Evolutionary conservation across 2,888 invertebrate species (phyloP), one percentile per base, ranked within the genome.

Genomic region (Fragum whitleyi): DNA sequence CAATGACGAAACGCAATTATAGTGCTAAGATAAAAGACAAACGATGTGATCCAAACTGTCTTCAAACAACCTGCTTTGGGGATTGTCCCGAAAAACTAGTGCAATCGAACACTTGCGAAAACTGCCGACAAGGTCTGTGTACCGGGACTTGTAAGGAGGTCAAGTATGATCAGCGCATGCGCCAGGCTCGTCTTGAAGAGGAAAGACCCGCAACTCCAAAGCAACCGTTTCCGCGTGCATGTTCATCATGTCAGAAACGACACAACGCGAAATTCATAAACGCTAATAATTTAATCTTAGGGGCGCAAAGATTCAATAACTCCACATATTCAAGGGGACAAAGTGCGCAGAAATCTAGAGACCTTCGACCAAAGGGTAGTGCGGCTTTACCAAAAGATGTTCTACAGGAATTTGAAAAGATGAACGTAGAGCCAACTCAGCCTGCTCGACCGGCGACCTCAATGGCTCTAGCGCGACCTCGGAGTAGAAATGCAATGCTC

Each of bases 1-100:
- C 79, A 51, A 59, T 67, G n/a, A 73, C 78, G 0, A 82, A 75
- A 53, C 80, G 80, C 32, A 77, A 74, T 47, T 69, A 23, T 36
- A 88, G 85, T 77, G 84, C 88, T 28, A 72, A 81, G 26, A 74
- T 82, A n/a, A 87, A 87, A 71, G 90, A 90, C 76, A 89, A 83
- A 71, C 83, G 89, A 3, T 92, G 92, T 74, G 90, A 91, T 57
- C 65, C 83, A 14, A 80, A 86, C 32, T 92, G 92, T 72, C 81
- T 92, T 29, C 92, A 92, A 79, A 81, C 88, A 3, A 90, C 91
- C 0, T 92, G 92, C 75, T 88, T 89, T 28, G 92, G 92, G 0
- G 91, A 92, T 85, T 92, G 92, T 76, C 91, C 91, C 0, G 89
- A 87, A 57, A 92, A 92, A 84, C 69, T 78, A 7, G 82, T 81